These are phyloP conservation scores for Ephialtes manifestator DNA, from an alignment of 2,888 invertebrate genomes.

Conservation along the genomic window DNA sequence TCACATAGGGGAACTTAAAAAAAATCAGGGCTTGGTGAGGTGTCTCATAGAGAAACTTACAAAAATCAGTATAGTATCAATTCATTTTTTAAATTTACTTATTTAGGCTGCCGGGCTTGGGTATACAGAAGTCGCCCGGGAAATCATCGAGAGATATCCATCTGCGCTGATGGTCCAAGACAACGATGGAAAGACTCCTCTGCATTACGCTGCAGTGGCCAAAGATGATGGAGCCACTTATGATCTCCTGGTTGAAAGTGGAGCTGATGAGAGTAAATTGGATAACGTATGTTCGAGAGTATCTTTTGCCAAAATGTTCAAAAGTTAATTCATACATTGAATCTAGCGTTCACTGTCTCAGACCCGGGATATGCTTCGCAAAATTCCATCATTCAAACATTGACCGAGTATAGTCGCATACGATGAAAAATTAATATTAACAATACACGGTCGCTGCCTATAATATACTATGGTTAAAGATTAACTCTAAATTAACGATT, in stretches of 20 bases:
- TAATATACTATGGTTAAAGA: too few relatives aligned
- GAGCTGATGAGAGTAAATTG: constrained; percentile 93
- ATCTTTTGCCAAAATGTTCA: background rate
- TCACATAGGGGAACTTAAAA: too few relatives aligned
- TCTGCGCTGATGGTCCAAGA: constrained; percentile 91
- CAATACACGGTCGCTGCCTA: too few relatives aligned
- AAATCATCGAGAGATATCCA: constrained; percentile 90
- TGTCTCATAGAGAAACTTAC: too few relatives aligned
- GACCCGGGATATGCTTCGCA: too few relatives aligned
- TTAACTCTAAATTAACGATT: too few relatives aligned
- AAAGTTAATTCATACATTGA: background rate
- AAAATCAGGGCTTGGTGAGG: too few relatives aligned
- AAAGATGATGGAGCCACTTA: constrained; percentile 93
- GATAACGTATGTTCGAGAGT: constrained; percentile 91
- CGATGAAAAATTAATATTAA: too few relatives aligned
- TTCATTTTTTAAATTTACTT: background rate
- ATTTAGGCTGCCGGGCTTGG: constrained; percentile 93
- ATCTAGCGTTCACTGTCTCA: too few relatives aligned
- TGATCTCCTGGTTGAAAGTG: constrained; percentile 92
- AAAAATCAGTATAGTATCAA: too few relatives aligned
- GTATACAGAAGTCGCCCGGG: constrained; percentile 91
- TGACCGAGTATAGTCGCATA: too few relatives aligned
- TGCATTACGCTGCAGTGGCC: constrained; percentile 95
- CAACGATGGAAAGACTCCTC: constrained; percentile 94
- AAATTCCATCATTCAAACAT: too few relatives aligned